These are phyloP conservation scores for Desmophyllum pertusum DNA, from an alignment of 92 coral and sea anemone genomes.

Conservation along the genomic window DNA sequence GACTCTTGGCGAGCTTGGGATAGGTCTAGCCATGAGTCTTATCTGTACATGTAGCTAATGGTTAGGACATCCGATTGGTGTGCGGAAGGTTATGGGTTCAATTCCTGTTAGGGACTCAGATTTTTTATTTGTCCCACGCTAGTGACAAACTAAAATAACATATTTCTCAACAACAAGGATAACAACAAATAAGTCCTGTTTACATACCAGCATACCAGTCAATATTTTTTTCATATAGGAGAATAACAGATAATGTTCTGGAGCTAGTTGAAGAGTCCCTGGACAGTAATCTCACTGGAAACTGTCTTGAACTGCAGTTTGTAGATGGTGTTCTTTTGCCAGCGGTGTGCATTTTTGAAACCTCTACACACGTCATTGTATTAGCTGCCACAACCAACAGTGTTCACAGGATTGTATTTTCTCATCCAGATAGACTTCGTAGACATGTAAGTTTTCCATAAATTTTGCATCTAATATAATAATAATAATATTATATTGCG, in stretches of 20 bases:
- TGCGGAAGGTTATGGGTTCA: too few species aligned
- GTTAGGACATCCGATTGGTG: too few species aligned
- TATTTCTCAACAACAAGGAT: not conserved
- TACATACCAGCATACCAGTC: too few species aligned
- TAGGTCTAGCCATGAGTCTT: too few species aligned
- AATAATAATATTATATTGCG: too few species aligned
- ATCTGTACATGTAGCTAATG: too few species aligned
- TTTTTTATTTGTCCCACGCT: too few species aligned
- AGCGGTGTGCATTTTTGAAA: constrained; percentile 82
- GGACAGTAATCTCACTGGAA: constrained; percentile 78
- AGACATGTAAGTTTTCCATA: constrained; percentile 82
- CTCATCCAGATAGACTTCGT: constrained; percentile 83
- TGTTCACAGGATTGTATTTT: constrained; percentile 83
- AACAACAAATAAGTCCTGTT: not conserved
- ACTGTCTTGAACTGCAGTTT: constrained; percentile 69
- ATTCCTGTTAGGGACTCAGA: too few species aligned
- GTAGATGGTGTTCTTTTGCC: constrained; percentile 80
- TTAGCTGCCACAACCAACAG: constrained; percentile 92
- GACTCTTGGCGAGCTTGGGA: too few species aligned
- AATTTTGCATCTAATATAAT: too few species aligned
- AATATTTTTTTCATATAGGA: constrained; percentile 49
- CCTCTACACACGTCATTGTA: constrained; percentile 67
- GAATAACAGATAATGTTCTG: constrained; percentile 79
- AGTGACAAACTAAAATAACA: too few species aligned
- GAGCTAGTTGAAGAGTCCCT: constrained; percentile 87